Base-by-base conservation (phyloP, 2,113 vertebrate genomes). In the Lophura nycthemera region DNA sequence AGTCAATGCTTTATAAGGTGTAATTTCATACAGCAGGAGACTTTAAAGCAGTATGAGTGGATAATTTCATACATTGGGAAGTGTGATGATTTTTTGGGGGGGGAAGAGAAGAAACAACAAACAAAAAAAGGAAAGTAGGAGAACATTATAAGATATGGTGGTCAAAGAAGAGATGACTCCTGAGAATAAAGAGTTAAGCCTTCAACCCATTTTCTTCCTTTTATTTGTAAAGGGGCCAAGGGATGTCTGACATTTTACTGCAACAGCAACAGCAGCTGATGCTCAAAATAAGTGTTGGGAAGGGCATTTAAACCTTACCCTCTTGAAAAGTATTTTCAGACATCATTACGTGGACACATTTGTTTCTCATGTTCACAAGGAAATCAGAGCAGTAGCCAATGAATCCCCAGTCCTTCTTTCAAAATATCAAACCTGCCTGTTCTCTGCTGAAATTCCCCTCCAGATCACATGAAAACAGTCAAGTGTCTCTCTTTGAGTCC, bases 261-360 rank as follows among this genome's bases (percentile, higher is more conserved):
- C 29, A 92, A 70, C 45, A 78, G 60, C 25, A 92, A 73, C 45
- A 81, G 65, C 76, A 95, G 61, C 65, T 95, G 95, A 72, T 84
- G 69, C 65, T 86, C 83, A 78, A 86, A 90, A 83, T 91, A 86
- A 94, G 16, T 42, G 9, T 64, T 77, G 47, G 86, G 73, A 86
- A 78, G 69, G 69, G 61, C 79, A 90, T 81, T 91, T 50, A 92
- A 69, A 52, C 29, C 56, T 67, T 82, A 16, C 6, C 2, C 15
- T 78, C 75, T 67, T 77, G 17, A 91, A 92, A 95, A 89, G 92
- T 64, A 25, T 88, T 88, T 92, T 94, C 50, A 88, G 83, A 61
- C 29, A 52, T 83, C 71, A 56, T 64, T 79, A 88, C 13, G 20
- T 0, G 1, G 71, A 81, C 64, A 29, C n/a, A 61, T 36, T 72